Conservation (phyloP, 2,797 vertebrate species). For the Sternotherus odoratus region DNA sequence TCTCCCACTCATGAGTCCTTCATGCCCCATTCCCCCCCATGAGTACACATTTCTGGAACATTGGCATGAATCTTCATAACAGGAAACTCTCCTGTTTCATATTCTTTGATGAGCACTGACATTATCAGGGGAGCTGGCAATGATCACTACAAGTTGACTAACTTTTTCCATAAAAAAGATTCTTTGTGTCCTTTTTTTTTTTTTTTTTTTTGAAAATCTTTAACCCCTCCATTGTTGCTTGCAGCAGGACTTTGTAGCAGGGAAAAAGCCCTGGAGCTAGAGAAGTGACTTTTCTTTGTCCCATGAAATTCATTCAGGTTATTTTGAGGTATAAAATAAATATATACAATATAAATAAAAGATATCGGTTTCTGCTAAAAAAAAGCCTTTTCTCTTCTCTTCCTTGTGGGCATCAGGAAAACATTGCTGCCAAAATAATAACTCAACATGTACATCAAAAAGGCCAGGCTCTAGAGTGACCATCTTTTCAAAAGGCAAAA, state of each 20-base stretch:
- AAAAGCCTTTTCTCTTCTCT: background rate
- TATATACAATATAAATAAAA: background rate
- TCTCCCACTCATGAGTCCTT: background rate
- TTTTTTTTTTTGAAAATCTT: background rate
- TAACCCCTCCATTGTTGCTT: background rate
- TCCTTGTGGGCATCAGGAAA: background rate
- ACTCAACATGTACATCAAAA: background rate
- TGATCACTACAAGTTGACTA: background rate
- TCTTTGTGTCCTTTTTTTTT: background rate
- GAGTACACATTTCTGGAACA: fast-evolving
- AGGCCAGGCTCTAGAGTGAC: too few species aligned
- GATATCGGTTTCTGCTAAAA: background rate
- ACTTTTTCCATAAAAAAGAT: background rate
- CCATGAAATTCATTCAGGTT: background rate
- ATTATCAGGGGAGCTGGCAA: background rate
- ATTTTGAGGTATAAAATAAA: background rate
- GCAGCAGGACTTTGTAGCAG: background rate
- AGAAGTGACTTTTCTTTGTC: background rate
- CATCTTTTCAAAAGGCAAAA: too few species aligned
- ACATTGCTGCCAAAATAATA: background rate
- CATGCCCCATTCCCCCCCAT: background rate
- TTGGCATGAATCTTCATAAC: fast-evolving
- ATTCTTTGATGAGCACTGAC: fast-evolving
- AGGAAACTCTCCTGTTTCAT: background rate
- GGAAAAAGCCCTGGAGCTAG: background rate